Evolutionary conservation across 2,888 invertebrate genomes (phyloP).

Genomic region (Syrista parreyssii): DNA sequence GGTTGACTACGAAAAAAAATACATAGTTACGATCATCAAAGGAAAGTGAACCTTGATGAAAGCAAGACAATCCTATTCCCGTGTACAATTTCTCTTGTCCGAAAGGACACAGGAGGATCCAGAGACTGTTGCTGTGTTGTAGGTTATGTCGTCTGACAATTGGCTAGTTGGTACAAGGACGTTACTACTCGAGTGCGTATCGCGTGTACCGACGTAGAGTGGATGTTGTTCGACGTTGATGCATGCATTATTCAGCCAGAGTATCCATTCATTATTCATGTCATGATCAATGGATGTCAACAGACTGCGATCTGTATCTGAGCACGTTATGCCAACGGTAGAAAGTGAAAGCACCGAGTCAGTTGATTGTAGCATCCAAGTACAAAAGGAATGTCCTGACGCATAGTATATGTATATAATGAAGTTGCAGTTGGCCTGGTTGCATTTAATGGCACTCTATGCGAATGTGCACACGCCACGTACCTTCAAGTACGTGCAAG

Average conservation of each 20-base stretch:
- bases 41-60: not conserved
- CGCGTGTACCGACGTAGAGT: not conserved
- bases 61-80: not conserved
- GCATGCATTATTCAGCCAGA: slow-evolving; percentile 57
- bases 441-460: not conserved
- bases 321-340: slow-evolving; percentile 32
- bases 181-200: not conserved
- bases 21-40: not conserved
- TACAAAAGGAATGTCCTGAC: not conserved
- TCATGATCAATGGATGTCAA: slow-evolving; percentile 58
- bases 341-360: slow-evolving; percentile 36
- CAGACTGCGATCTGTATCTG: slow-evolving; percentile 53
- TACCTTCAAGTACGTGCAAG: not conserved
- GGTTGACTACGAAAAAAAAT: not conserved
- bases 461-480: not conserved
- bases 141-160: not conserved
- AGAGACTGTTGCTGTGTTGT: not conserved
- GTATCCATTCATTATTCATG: slow-evolving; percentile 59
- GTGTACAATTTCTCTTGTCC: not conserved
- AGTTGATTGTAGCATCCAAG: slow-evolving; percentile 16
- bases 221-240: slow-evolving; percentile 25
- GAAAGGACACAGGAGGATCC: not conserved
- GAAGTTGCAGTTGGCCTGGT: not conserved
- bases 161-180: not conserved
- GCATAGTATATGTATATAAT: not conserved